A percentile compares a stretch with the other conserved stretches of the same genome.
These are phyloP conservation scores for Triops cancriformis DNA, from an alignment of 1,140 invertebrate species.

Conservation along the genomic window DNA sequence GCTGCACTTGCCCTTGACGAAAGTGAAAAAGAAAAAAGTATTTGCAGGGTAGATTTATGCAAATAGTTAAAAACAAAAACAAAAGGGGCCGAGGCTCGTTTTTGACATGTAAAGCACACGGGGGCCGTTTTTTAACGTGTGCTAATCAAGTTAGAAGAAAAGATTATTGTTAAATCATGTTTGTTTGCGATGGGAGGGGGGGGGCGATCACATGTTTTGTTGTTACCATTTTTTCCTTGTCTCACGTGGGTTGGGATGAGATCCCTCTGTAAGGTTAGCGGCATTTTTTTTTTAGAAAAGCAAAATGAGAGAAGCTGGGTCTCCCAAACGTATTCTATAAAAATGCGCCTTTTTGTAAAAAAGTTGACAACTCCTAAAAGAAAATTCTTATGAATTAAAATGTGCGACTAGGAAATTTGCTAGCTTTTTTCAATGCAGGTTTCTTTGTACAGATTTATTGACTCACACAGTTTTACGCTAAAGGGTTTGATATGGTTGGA, in stretches of 20 bases:
- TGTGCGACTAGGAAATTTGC: neutral
- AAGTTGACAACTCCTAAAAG: neutral
- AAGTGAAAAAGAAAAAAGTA: neutral
- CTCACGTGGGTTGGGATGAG: neutral
- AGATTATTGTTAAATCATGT: neutral
- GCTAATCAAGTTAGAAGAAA: neutral
- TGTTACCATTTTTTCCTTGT: neutral
- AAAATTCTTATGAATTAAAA: constrained; percentile 11
- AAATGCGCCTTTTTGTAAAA: neutral
- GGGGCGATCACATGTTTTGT: neutral
- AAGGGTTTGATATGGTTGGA: neutral
- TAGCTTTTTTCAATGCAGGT: neutral
- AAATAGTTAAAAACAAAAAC: neutral
- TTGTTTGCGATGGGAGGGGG: neutral
- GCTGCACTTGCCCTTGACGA: neutral
- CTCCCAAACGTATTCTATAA: neutral
- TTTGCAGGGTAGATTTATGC: constrained; percentile 13
- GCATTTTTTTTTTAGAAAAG: neutral
- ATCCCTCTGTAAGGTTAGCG: neutral
- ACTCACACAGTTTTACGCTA: neutral
- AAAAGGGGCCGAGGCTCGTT: neutral
- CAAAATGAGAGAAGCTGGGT: neutral
- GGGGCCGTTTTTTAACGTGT: neutral
- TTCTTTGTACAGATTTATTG: constrained; percentile 2
- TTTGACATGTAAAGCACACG: neutral